Evolutionary conservation across 2,888 invertebrate species (phyloP).

Genomic region (Dioctria linearis): DNA sequence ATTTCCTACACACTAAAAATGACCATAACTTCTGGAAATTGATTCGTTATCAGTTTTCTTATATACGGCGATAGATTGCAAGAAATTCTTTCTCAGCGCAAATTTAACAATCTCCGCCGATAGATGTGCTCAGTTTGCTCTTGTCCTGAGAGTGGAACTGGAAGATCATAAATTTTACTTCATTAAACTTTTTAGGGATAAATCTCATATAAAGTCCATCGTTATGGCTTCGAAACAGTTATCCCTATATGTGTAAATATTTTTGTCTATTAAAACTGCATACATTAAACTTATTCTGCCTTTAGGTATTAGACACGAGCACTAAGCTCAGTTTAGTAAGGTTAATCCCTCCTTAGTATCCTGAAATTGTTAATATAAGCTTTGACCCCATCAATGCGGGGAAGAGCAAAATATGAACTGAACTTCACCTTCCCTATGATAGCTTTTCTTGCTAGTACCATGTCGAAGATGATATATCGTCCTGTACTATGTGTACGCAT

Average conservation of each 20-base stretch:
- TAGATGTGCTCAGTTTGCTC: too few relatives aligned
- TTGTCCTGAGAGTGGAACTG: too few relatives aligned
- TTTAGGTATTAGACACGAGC: background rate
- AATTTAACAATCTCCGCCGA: conserved; percentile 6
- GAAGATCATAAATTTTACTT: conserved; percentile 33
- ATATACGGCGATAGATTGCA: background rate
- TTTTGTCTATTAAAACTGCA: conserved; percentile 33
- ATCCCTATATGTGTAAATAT: conserved; percentile 31
- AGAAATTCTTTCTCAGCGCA: conserved; percentile 8
- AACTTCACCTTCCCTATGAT: too few relatives aligned
- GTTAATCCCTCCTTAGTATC: conserved; percentile 8
- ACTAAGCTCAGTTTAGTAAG: background rate
- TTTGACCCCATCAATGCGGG: conserved; percentile 7
- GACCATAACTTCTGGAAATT: conserved; percentile 10
- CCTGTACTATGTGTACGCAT: too few relatives aligned
- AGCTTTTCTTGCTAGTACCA: too few relatives aligned
- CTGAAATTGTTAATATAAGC: background rate
- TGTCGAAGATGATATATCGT: too few relatives aligned
- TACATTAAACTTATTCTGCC: conserved; percentile 22
- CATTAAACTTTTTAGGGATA: conserved; percentile 16
- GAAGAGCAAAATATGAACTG: background rate
- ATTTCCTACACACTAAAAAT: too few relatives aligned
- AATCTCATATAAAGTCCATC: conserved; percentile 12
- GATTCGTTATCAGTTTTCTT: conserved; percentile 15
- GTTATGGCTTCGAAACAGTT: conserved; percentile 15